Evolutionary conservation across 2,888 invertebrate species (phyloP), one percentile per base, ranked within the genome.

Genomic region (Urechis unicinctus): DNA sequence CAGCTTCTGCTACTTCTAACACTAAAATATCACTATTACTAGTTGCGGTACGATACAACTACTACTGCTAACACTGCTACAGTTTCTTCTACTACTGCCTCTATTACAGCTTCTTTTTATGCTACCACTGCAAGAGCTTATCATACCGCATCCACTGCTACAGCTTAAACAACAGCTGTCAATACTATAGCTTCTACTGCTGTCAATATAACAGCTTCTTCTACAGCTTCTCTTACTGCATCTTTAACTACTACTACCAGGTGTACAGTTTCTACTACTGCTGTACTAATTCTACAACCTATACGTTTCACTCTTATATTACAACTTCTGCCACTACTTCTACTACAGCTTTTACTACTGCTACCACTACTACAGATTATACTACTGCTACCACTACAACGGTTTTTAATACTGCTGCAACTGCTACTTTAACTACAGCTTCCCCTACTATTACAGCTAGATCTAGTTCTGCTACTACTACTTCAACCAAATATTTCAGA

Each of bases 301-400:
- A 2, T 30, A 30, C 13, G 36, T 50, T 17, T 42, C n/a, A n/a
- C n/a, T n/a, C n/a, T n/a, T n/a, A n/a, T n/a, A n/a, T n/a, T n/a
- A n/a, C n/a, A n/a, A n/a, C n/a, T n/a, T n/a, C n/a, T n/a, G n/a
- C 6, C 49, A 13, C 9, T 9, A 9, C 24, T 28, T 30, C 53
- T 36, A 22, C 50, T 51, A n/a, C n/a, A n/a, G n/a, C n/a, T n/a
- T n/a, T n/a, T n/a, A n/a, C n/a, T n/a, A n/a, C n/a, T n/a, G n/a
- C n/a, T n/a, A n/a, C n/a, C n/a, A n/a, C n/a, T n/a, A n/a, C n/a
- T n/a, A n/a, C n/a, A n/a, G n/a, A n/a, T 50, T 46, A 54, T 50
- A 50, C 55, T 36, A 49, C 42, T 54, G 49, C 53, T 49, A 48
- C 57, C 43, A 49, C 57, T 55, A 54, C 57, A 55, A 55, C 53